Evolutionary conservation across 2,113 vertebrate species (phyloP).

Genomic region (Ptychochromis oligacanthus): DNA sequence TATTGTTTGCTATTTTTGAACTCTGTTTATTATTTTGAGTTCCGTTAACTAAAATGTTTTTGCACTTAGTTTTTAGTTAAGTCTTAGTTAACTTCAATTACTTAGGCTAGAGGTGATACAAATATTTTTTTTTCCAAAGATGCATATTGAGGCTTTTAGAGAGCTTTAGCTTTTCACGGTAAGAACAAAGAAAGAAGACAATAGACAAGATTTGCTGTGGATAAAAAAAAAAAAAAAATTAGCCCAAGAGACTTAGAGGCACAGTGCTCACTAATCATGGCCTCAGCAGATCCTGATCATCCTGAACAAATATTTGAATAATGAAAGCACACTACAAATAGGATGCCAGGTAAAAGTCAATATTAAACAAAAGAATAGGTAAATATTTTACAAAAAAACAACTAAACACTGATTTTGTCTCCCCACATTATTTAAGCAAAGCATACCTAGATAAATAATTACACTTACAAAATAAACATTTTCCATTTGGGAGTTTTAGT

Average conservation of each 20-base stretch:
- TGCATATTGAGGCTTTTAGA: not conserved
- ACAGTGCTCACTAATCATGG: not conserved
- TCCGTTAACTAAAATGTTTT: not conserved
- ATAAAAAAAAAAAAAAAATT: not conserved
- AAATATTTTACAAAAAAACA: not conserved
- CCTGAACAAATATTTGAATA: not conserved
- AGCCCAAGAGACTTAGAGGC: not conserved
- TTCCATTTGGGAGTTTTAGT: not conserved
- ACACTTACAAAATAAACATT: not conserved
- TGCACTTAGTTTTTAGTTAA: not conserved
- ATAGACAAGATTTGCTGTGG: fast-evolving
- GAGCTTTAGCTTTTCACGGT: not conserved
- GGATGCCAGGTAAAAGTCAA: not conserved
- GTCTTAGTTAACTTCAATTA: not conserved
- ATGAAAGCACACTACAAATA: not conserved
- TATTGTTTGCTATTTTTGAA: no score
- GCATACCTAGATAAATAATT: not conserved
- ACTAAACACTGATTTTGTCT: not conserved
- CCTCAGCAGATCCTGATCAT: not conserved
- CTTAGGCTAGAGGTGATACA: no score
- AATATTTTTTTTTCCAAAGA: not conserved
- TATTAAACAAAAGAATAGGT: not conserved
- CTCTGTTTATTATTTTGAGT: not conserved
- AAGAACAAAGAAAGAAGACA: not conserved
- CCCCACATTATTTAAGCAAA: not conserved